Base-by-base conservation (phyloP, 2,888 invertebrate genomes). In the Carcina quercana region DNA sequence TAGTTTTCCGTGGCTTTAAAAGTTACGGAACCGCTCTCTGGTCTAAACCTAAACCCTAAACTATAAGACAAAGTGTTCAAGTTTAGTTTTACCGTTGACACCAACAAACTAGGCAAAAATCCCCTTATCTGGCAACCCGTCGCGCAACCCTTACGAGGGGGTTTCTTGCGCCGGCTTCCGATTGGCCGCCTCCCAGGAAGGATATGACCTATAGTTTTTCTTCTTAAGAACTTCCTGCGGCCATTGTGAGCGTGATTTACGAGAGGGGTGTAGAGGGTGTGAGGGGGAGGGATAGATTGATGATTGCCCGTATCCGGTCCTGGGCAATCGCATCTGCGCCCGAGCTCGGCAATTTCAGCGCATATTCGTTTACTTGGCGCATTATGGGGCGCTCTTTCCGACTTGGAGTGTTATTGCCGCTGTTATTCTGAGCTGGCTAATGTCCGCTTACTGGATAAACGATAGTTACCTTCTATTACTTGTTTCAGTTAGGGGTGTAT, bases 131-230 rank as follows among this genome's bases (percentile, higher is more conserved):
- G 19, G n/a, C 11, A 28, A 19, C 28, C 64, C 62, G 65, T 47
- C 57, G 62, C 63, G 58, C 63, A 71, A 71, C 73, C 70, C 71
- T 68, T 67, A 50, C 45, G 45, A 49, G 45, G 57, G 56, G 45
- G 43, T 43, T 24, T 28, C 42, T 43, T 47, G 47, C 43, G 50
- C 63, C 50, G 57, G 70, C 68, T 73, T 83, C 82, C 82, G 82
- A 83, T 83, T 83, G 82, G 82, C 73, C 71, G 70, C 57, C 67
- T 59, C 69, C 68, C 75, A 70, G 82, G 83, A 83, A 82, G 83
- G 83, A 83, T 80, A 79, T 82, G 80, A 82, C 82, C 83, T 83
- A 82, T 83, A 83, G 83, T 83, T 83, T 83, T 80, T 83, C 82
- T 83, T 80, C 82, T 80, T 80, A 82, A 82, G 83, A 78, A 80